Percentiles rank a stretch among this genome's conserved stretches.
These are phyloP conservation scores for Brachypteracias leptosomus DNA, from an alignment of 2,113 vertebrate species.

Conservation along the genomic window DNA sequence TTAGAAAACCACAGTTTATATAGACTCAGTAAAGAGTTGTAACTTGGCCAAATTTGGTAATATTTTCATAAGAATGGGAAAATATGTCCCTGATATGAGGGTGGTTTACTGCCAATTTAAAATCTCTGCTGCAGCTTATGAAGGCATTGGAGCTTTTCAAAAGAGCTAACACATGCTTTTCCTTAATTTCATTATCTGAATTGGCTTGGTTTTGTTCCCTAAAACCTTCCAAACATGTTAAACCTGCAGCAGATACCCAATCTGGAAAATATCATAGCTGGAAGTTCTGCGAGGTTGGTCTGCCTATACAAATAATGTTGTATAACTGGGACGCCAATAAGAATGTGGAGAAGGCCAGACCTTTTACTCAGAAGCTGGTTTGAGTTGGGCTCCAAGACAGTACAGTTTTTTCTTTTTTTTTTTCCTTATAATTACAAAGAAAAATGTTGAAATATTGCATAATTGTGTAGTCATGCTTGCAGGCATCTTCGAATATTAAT, in stretches of 20 bases:
- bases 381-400: neutral
- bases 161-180: neutral
- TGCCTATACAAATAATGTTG: neutral
- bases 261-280: neutral
- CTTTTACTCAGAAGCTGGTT: neutral
- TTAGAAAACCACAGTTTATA: neutral
- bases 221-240: neutral
- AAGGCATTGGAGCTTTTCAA: neutral
- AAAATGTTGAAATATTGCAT: neutral
- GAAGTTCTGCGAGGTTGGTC: neutral
- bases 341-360: neutral
- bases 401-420: neutral
- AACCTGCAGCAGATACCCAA: neutral
- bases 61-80: constrained; percentile 1
- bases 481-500: neutral
- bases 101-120: neutral
- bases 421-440: neutral
- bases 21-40: neutral
- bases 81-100: neutral
- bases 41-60: neutral
- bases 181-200: constrained; percentile 11
- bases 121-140: neutral
- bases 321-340: neutral
- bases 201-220: neutral
- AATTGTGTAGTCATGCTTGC: neutral